Percentiles rank a stretch among this genome's conserved stretches.
Evolutionary conservation across 2,797 vertebrate genomes (phyloP).

Genomic region (Falco peregrinus): DNA sequence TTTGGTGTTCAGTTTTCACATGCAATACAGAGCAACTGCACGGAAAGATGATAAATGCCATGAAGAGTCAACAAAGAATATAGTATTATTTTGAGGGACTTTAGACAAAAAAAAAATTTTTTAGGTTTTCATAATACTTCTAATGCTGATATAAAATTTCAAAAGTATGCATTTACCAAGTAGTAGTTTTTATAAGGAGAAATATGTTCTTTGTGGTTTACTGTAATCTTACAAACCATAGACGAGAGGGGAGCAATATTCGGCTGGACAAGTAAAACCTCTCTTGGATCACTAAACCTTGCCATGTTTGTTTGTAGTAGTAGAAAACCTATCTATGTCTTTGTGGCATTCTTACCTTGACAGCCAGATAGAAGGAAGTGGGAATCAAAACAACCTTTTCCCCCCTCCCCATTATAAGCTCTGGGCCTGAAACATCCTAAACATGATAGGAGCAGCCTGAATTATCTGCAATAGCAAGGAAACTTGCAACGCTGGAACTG

Average conservation of each 20-base stretch:
- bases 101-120: background rate
- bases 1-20: slow-evolving; percentile 44
- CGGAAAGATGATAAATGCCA: slow-evolving; percentile 15
- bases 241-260: background rate
- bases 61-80: background rate
- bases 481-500: background rate
- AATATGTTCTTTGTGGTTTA: background rate
- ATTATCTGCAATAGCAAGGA: background rate
- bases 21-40: background rate
- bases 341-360: background rate
- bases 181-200: background rate
- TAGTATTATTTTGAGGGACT: background rate
- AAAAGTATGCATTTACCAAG: background rate
- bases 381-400: background rate
- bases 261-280: background rate
- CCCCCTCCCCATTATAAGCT: background rate
- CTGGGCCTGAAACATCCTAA: background rate
- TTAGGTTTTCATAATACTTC: background rate
- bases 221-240: background rate
- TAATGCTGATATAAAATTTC: background rate
- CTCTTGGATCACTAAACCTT: background rate
- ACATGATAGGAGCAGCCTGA: background rate
- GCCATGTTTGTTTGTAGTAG: background rate
- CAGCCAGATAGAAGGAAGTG: background rate
- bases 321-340: background rate